Evolutionary conservation across 2,797 vertebrate genomes (phyloP).

Genomic region (Xiphorhynchus erythropygius): DNA sequence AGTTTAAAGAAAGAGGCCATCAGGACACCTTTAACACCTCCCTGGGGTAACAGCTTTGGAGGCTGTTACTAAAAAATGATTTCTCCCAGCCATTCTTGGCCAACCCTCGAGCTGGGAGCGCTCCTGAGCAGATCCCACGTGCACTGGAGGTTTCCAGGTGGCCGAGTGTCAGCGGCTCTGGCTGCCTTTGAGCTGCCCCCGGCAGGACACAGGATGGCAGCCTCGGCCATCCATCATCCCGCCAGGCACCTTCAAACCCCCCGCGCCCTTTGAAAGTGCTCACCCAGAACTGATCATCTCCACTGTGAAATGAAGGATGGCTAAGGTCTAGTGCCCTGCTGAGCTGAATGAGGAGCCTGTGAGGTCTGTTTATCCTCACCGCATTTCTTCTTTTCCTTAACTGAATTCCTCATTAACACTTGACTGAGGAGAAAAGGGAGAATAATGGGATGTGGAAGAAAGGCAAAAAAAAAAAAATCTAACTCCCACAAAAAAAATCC

Average conservation of each 20-base stretch:
- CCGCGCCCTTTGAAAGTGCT: conserved; percentile 67
- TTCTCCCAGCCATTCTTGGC: background rate
- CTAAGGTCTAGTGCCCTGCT: conserved; percentile 64
- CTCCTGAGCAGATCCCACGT: background rate
- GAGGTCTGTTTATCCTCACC: conserved; percentile 39
- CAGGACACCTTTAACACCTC: background rate
- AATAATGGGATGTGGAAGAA: conserved; percentile 6
- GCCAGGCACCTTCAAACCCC: conserved; percentile 55
- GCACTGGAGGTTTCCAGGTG: background rate
- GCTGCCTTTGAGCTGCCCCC: background rate
- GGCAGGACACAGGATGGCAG: conserved; percentile 23
- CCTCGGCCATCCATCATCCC: conserved; percentile 75
- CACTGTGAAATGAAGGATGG: conserved; percentile 69
- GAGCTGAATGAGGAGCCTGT: conserved; percentile 41
- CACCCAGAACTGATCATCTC: conserved; percentile 68
- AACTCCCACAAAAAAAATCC: background rate
- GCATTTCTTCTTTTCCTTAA: background rate
- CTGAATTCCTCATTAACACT: conserved; percentile 38
- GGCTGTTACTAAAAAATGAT: rapidly evolving
- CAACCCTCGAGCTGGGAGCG: rapidly evolving
- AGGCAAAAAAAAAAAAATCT: background rate
- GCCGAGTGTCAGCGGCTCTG: background rate
- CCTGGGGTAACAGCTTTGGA: background rate
- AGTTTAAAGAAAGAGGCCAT: background rate
- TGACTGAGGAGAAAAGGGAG: background rate